A percentile compares a stretch with the other conserved stretches of the same genome.
phyloP scores from a whole-genome alignment of 1,140 invertebrate species.

The Caenorhabditis elegans region DNA sequence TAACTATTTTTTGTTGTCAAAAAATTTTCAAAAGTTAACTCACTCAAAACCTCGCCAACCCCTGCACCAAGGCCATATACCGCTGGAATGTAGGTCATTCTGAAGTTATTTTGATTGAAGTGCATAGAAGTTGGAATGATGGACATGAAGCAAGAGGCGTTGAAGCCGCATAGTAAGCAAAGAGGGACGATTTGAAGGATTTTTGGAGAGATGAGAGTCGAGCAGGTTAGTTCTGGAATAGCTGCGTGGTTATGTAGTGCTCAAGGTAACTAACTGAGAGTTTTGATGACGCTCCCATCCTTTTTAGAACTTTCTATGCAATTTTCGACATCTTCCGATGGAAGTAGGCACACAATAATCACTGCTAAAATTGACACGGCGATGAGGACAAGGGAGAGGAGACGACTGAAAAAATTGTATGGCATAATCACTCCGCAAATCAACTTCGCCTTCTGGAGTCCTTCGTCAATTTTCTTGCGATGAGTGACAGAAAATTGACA shows the following conservation, averaged over 20 bases:
- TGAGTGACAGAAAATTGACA: too few relatives aligned
- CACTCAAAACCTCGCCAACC: constrained; percentile 1
- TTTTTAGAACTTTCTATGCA: not conserved
- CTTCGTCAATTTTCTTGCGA: too few relatives aligned
- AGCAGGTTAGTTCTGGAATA: not conserved
- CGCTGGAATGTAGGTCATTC: not conserved
- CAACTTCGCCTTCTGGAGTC: too few relatives aligned
- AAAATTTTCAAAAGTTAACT: not conserved
- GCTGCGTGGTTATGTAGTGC: too few relatives aligned
- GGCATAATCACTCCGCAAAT: too few relatives aligned
- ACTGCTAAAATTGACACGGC: not conserved
- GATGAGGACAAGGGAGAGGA: not conserved
- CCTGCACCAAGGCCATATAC: not conserved
- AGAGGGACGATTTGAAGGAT: not conserved
- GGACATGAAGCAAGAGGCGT: not conserved
- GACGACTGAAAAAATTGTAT: not conserved
- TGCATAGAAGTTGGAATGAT: not conserved
- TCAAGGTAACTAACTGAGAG: not conserved
- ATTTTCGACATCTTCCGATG: not conserved
- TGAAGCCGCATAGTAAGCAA: not conserved
- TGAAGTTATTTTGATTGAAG: not conserved
- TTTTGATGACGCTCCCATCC: not conserved
- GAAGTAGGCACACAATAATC: not conserved
- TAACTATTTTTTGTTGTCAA: not conserved
- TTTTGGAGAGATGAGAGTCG: not conserved